Evolutionary conservation across 2,113 vertebrate species (phyloP).

Genomic region (Macheiramphus alcinus): DNA sequence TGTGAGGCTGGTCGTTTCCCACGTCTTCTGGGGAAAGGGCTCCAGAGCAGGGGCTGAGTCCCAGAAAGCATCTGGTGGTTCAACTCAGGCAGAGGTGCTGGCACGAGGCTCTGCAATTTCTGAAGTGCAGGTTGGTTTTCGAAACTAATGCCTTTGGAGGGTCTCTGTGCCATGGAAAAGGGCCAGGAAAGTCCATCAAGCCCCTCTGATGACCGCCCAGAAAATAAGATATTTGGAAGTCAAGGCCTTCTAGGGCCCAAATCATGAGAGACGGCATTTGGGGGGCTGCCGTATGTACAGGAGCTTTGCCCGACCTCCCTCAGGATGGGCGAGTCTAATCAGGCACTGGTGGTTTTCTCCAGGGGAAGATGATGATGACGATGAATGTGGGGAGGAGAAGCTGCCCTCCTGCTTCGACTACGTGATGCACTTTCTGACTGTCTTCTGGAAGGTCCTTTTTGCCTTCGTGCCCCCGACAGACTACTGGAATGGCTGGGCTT

Average conservation of each 20-base stretch:
- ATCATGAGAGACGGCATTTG: not conserved
- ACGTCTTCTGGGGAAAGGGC: not conserved
- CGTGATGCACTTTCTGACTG: constrained; percentile 94
- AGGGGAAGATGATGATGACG: constrained; percentile 86
- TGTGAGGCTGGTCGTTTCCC: not conserved
- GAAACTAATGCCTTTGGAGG: not conserved
- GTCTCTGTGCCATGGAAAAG: not conserved
- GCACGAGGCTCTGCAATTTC: not conserved
- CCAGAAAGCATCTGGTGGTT: not conserved
- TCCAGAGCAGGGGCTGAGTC: not conserved
- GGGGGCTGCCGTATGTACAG: not conserved
- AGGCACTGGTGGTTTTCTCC: not conserved
- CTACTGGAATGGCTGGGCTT: constrained; percentile 96
- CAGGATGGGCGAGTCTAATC: not conserved
- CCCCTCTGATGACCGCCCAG: not conserved
- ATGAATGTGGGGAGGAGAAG: constrained; percentile 87
- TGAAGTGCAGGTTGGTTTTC: not conserved
- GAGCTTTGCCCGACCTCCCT: not conserved
- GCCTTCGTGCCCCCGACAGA: constrained; percentile 95
- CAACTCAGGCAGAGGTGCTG: not conserved
- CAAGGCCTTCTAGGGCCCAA: not conserved
- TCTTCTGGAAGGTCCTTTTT: constrained; percentile 97
- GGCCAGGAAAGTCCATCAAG: rapidly evolving
- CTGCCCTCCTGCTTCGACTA: constrained; percentile 93
- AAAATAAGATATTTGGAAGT: not conserved